phyloP scores from a whole-genome alignment of 2,797 vertebrate genomes.

The Pipistrellus pygmaeus region DNA sequence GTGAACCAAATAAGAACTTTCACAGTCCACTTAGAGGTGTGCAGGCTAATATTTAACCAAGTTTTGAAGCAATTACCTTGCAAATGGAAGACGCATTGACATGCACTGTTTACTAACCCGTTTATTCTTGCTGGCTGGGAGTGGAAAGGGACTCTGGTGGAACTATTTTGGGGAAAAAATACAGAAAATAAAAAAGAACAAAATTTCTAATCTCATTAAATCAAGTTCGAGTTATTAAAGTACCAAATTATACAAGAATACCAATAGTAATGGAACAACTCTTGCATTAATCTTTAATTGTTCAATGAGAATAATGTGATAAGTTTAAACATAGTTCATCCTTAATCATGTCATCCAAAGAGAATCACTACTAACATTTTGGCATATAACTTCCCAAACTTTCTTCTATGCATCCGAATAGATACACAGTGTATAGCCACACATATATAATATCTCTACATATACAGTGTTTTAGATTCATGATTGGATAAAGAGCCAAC shows the following conservation, averaged over 20 bases:
- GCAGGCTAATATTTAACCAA: neutral
- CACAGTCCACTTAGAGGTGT: neutral
- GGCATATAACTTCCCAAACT: neutral
- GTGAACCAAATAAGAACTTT: conserved; percentile 57
- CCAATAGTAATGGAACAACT: conserved; percentile 4
- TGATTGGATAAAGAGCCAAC: neutral
- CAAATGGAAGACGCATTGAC: neutral
- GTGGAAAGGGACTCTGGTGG: conserved; percentile 73
- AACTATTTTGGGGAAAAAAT: conserved; percentile 62
- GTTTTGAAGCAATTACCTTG: conserved; percentile 81
- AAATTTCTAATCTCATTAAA: conserved; percentile 13
- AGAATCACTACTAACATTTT: conserved; percentile 12
- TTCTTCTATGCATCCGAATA: conserved; percentile 32
- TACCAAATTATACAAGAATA: conserved; percentile 10
- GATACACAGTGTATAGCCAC: neutral
- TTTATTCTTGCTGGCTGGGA: conserved; percentile 73
- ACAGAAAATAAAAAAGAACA: conserved; percentile 49
- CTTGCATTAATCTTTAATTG: neutral
- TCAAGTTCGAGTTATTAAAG: neutral
- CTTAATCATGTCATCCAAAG: neutral
- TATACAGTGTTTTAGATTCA: neutral
- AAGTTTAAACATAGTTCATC: conserved; percentile 28
- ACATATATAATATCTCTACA: neutral
- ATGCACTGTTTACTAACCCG: conserved; percentile 58
- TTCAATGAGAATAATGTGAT: neutral